Evolutionary conservation across 2,888 invertebrate species (phyloP).

Genomic region (Leucozona laternaria): DNA sequence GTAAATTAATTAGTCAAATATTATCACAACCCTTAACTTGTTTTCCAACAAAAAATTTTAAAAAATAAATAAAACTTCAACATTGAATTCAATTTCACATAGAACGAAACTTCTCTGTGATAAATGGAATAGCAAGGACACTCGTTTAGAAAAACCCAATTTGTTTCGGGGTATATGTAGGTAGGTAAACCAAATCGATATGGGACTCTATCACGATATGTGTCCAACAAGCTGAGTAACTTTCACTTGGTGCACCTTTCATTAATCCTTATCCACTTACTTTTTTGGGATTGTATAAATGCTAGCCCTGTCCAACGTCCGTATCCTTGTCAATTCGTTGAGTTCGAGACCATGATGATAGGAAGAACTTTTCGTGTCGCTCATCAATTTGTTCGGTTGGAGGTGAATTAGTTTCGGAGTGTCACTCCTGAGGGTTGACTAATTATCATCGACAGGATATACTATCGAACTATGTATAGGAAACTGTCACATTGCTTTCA

Average conservation of each 20-base stretch:
- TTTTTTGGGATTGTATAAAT: no score
- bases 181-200: conserved; percentile 50
- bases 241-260: conserved; percentile 63
- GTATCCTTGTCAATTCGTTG: conserved; percentile 50
- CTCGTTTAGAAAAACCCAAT: conserved; percentile 20
- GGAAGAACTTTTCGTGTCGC: conserved; percentile 63
- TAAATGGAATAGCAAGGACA: conserved; percentile 33
- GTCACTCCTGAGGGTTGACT: conserved; percentile 59
- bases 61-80: background rate
- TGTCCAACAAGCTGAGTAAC: conserved; percentile 48
- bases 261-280: conserved; percentile 61
- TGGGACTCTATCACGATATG: conserved; percentile 57
- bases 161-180: conserved; percentile 26
- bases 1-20: conserved; percentile 60
- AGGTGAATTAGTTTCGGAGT: conserved; percentile 60
- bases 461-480: conserved; percentile 37
- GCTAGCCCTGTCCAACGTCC: conserved; percentile 34
- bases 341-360: conserved; percentile 7
- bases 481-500: conserved; percentile 59
- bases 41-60: background rate
- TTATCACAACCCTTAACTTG: conserved; percentile 25
- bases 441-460: conserved; percentile 66
- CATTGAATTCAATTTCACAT: conserved; percentile 47
- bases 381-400: conserved; percentile 68
- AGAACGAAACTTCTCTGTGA: background rate